Conservation (phyloP, 2,113 vertebrate genomes). For the Copsychus sechellarum region DNA sequence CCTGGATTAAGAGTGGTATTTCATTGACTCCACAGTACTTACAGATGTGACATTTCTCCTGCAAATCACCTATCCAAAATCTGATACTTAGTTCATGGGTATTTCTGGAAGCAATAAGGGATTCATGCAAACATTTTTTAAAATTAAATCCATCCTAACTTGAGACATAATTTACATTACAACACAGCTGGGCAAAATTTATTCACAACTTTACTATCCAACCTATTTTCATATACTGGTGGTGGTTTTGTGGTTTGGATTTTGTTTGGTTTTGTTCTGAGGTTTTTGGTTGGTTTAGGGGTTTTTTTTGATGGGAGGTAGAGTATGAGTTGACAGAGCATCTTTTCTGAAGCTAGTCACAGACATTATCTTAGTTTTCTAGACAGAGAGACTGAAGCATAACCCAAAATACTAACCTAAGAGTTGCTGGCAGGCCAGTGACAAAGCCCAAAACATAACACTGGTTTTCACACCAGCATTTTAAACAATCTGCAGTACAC, state of each 20-base stretch:
- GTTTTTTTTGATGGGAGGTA: neutral
- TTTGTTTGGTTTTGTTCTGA: accelerated
- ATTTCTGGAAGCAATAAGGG: conserved; percentile 23
- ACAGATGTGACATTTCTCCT: neutral
- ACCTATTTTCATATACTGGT: neutral
- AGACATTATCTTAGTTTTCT: neutral
- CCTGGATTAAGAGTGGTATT: neutral
- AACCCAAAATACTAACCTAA: neutral
- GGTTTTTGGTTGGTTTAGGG: neutral
- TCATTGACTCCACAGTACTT: neutral
- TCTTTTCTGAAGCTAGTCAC: neutral
- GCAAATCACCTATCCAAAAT: neutral
- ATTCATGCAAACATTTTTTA: neutral
- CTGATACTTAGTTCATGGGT: neutral
- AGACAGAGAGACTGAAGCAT: neutral
- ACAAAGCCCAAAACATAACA: neutral
- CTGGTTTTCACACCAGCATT: neutral
- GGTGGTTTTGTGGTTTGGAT: neutral
- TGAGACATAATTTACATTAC: neutral
- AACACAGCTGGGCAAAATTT: neutral
- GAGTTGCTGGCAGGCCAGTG: neutral
- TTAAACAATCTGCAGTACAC: neutral
- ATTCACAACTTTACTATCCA: neutral
- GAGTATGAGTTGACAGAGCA: neutral
- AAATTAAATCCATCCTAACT: neutral